Conservation (phyloP, 2,113 vertebrate species). For the Sus scrofa region DNA sequence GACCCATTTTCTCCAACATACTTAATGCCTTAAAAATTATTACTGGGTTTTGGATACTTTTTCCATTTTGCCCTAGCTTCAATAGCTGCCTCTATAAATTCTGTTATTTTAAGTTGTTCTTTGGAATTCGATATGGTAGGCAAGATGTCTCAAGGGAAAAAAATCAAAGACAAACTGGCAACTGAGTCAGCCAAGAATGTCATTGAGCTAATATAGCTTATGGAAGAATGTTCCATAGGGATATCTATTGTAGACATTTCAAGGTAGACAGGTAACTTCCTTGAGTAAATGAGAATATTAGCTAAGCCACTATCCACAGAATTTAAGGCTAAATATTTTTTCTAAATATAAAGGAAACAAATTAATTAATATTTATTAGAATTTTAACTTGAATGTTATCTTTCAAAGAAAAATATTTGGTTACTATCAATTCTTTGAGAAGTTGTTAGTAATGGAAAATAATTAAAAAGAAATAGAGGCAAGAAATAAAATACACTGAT, state of each 20-base stretch:
- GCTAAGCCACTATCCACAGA: neutral
- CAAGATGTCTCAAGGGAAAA: neutral
- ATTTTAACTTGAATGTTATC: neutral
- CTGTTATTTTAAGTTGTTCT: neutral
- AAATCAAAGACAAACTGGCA: neutral
- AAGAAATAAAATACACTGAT: neutral
- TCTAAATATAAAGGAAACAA: conserved; percentile 17
- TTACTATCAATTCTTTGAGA: conserved; percentile 34
- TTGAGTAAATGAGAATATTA: conserved; percentile 56
- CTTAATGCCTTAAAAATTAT: neutral
- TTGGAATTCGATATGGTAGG: neutral
- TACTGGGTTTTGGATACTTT: neutral
- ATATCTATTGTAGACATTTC: neutral
- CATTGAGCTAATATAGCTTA: neutral
- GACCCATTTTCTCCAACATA: conserved; percentile 26
- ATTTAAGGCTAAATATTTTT: conserved; percentile 13
- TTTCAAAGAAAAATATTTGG: conserved; percentile 39
- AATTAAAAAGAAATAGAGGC: conserved; percentile 16
- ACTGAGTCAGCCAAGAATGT: neutral
- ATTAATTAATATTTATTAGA: conserved; percentile 26
- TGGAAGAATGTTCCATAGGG: neutral
- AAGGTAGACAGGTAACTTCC: neutral
- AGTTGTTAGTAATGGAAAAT: neutral
- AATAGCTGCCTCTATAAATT: neutral
- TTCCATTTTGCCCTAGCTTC: neutral